Base-by-base conservation (phyloP, 1,140 invertebrate species). In the Cotesia vestalis region DNA sequence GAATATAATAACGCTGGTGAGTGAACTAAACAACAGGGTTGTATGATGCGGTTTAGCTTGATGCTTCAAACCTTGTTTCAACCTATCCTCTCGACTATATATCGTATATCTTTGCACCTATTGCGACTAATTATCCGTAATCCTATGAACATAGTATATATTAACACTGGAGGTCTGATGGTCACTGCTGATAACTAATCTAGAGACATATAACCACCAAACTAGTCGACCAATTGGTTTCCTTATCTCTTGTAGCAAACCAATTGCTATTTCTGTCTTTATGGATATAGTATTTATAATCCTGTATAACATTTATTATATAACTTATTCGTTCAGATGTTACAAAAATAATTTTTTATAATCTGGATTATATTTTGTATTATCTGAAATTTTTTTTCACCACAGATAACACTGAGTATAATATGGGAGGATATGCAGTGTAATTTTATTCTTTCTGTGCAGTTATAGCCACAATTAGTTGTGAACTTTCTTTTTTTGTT, bases 51-150 rank as follows among this genome's bases (percentile, higher is more conserved):
- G 69, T 66, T 71, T 62, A 63, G 59, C 51, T 40, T 70, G 46
- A 70, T 40, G 17, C 59, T 40, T 46, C 35, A 40, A 12, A 40
- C 52, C 27, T 36, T 55, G 6, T 35, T 34, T 20, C 9, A 34
- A 1, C 34, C 14, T 46, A 46, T 46, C 6, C 40, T 46, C 6
- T 46, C 2, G 6, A 46, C 20, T 35, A 9, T 34, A n/a, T 36
- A 27, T 27, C 27, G 27, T 27, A 27, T 68, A 27, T 57, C 12
- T 34, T 40, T 35, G 14, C 55, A 46, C 63, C 63, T 34, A 46
- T 59, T 64, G 61, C 51, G 35, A 72, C 70, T 52, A 72, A 72
- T 72, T 72, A 71, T 60, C 61, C 57, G 51, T 71, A 66, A 72
- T 72, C 52, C 70, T 36, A 66, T 55, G 38, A 66, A 72, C 59